phyloP scores from a whole-genome alignment of 2,888 invertebrate genomes.

The Chrysolina americana region DNA sequence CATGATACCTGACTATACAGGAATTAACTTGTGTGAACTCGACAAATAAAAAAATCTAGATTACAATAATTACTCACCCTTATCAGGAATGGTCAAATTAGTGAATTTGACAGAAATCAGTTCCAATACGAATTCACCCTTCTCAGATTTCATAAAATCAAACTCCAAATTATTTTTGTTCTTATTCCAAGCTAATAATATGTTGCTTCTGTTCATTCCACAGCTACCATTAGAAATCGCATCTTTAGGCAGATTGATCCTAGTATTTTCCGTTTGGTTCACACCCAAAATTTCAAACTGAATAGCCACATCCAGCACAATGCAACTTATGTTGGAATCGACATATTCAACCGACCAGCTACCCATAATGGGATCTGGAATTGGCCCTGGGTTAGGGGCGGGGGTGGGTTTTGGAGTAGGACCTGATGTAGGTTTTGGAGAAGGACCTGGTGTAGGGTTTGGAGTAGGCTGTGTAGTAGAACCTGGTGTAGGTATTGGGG shows the following conservation, averaged over 20 bases:
- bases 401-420: slow-evolving; percentile 59
- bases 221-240: slow-evolving; percentile 69
- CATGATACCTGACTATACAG: too few relatives aligned
- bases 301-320: slow-evolving; percentile 78
- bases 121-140: slow-evolving; percentile 53
- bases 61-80: slow-evolving; percentile 7
- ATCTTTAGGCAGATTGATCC: slow-evolving; percentile 69
- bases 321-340: slow-evolving; percentile 71
- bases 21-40: background rate
- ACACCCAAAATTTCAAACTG: slow-evolving; percentile 74
- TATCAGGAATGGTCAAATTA: slow-evolving; percentile 25
- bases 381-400: slow-evolving; percentile 56
- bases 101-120: slow-evolving; percentile 26
- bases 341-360: slow-evolving; percentile 71
- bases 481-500: background rate
- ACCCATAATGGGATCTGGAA: slow-evolving; percentile 66
- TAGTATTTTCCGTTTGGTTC: slow-evolving; percentile 50
- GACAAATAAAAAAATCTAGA: background rate
- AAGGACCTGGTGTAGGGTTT: slow-evolving; percentile 52
- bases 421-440: slow-evolving; percentile 65
- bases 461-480: background rate
- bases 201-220: slow-evolving; percentile 61
- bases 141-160: slow-evolving; percentile 52
- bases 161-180: slow-evolving; percentile 44
- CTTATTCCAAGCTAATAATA: slow-evolving; percentile 66